These are phyloP conservation scores for Portevinia maculata DNA, from an alignment of 2,888 invertebrate species.

Conservation along the genomic window DNA sequence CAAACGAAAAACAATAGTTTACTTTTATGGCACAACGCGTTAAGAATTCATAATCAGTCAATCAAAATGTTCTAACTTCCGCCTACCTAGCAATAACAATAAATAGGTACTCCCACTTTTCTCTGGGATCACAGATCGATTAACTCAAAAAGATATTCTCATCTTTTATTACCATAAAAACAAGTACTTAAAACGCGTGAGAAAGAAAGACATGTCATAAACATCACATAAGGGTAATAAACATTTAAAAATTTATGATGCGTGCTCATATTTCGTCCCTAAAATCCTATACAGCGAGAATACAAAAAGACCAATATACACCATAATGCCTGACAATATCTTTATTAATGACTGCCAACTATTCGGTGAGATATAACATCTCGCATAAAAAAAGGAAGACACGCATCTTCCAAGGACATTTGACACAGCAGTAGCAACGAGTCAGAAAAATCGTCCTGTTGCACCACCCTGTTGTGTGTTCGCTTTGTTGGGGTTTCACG, in stretches of 20 bases:
- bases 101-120: conserved; percentile 5
- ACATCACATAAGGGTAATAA: conserved; percentile 47
- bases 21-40: no score
- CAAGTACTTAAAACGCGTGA: conserved; percentile 7
- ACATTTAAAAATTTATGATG: conserved; percentile 52
- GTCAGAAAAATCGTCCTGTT: conserved; percentile 23
- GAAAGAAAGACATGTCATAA: conserved; percentile 39
- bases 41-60: no score
- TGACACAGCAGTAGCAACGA: conserved; percentile 32
- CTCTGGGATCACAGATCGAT: conserved; percentile 1
- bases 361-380: conserved; percentile 58
- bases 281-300: conserved; percentile 37
- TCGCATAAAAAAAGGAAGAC: conserved; percentile 31
- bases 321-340: conserved; percentile 71
- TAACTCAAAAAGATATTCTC: conserved; percentile 17
- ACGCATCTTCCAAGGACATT: conserved; percentile 54
- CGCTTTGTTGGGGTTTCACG: conserved; percentile 62
- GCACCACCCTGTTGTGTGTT: conserved; percentile 32
- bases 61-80: background rate
- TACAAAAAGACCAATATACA: conserved; percentile 46
- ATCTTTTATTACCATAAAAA: conserved; percentile 16
- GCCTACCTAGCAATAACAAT: background rate
- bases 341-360: conserved; percentile 72
- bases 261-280: conserved; percentile 64
- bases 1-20: no score